phyloP scores from a whole-genome alignment of 2,113 vertebrate species.

The Connochaetes taurinus region DNA sequence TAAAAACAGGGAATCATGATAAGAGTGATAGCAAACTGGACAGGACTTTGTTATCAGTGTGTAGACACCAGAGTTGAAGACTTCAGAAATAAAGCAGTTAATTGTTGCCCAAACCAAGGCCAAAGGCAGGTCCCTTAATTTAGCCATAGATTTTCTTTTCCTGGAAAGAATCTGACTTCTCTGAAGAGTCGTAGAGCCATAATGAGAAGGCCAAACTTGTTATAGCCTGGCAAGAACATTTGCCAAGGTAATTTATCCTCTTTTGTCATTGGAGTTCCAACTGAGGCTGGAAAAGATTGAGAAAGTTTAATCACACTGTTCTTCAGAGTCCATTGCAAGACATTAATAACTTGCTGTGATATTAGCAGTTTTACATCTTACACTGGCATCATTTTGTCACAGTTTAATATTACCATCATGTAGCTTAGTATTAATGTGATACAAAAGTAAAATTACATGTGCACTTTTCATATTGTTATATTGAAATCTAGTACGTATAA shows the following conservation, averaged over 20 bases:
- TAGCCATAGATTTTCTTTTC: background rate
- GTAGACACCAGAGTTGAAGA: background rate
- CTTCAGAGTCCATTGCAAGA: conserved; percentile 54
- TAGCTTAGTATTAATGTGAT: conserved; percentile 74
- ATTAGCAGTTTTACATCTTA: conserved; percentile 76
- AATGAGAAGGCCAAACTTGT: background rate
- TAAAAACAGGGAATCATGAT: background rate
- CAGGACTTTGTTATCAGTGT: background rate
- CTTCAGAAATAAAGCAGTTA: background rate
- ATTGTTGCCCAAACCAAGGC: background rate
- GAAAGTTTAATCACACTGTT: conserved; percentile 68
- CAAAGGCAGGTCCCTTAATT: background rate
- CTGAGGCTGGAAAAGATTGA: conserved; percentile 52
- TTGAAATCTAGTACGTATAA: conserved; percentile 70
- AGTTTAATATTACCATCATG: conserved; percentile 73
- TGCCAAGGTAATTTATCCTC: conserved; percentile 51
- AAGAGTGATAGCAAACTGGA: background rate
- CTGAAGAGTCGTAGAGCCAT: background rate
- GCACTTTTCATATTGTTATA: conserved; percentile 76
- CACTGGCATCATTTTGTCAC: conserved; percentile 74
- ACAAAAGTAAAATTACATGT: conserved; percentile 75
- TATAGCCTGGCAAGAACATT: conserved; percentile 38
- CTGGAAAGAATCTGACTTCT: conserved; percentile 14
- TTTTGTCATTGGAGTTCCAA: conserved; percentile 47
- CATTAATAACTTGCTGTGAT: conserved; percentile 73